phyloP scores from a whole-genome alignment of 2,113 vertebrate species.

The Macroglossus sobrinus region DNA sequence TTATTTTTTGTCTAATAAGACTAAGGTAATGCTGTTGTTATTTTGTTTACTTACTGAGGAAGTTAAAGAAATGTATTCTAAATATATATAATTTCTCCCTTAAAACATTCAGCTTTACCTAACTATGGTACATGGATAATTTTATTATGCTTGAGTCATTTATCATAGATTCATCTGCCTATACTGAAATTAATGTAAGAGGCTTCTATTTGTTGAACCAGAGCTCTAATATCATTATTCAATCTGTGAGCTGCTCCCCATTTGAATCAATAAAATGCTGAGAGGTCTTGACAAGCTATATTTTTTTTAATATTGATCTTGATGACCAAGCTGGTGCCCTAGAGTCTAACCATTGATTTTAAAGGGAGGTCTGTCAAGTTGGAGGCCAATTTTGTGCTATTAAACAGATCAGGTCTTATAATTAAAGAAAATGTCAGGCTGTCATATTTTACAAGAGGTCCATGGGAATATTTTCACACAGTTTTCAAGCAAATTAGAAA shows the following conservation, averaged over 20 bases:
- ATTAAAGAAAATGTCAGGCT: slow-evolving; percentile 82
- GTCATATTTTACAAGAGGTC: slow-evolving; percentile 76
- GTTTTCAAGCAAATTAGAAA: slow-evolving; percentile 70
- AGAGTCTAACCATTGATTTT: slow-evolving; percentile 84
- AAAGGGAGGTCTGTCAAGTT: slow-evolving; percentile 78
- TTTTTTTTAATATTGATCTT: slow-evolving; percentile 84
- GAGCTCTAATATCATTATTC: slow-evolving; percentile 80
- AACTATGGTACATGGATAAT: slow-evolving; percentile 35
- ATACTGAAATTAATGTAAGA: slow-evolving; percentile 74
- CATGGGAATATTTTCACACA: slow-evolving; percentile 71
- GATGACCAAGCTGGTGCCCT: slow-evolving; percentile 84
- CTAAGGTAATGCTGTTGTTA: background rate
- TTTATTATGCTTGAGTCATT: slow-evolving; percentile 59
- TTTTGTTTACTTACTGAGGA: background rate
- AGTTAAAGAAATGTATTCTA: background rate
- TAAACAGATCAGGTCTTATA: slow-evolving; percentile 81
- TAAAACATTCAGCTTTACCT: background rate
- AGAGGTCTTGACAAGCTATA: slow-evolving; percentile 79
- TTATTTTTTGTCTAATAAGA: background rate
- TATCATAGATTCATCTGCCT: slow-evolving; percentile 69
- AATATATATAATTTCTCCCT: background rate
- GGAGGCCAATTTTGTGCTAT: slow-evolving; percentile 80
- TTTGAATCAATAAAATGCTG: slow-evolving; percentile 84
- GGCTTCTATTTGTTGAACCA: slow-evolving; percentile 71
- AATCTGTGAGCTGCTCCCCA: slow-evolving; percentile 71